These are phyloP conservation scores for Euglossa dilemma DNA, from an alignment of 1,140 invertebrate species.

Conservation along the genomic window DNA sequence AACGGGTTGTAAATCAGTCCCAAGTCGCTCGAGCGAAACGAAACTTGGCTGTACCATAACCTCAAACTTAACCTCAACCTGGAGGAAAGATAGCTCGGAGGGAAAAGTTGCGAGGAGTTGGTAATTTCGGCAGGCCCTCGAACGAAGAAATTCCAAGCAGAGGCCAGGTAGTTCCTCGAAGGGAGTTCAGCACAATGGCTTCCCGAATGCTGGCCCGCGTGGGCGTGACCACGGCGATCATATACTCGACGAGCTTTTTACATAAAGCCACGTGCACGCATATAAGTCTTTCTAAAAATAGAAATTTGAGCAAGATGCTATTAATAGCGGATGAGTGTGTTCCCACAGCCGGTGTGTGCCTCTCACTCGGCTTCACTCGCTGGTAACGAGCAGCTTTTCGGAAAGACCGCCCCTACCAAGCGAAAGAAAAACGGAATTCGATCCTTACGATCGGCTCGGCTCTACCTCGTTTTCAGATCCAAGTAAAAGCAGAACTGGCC, in stretches of 20 bases:
- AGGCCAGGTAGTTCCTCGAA: background rate
- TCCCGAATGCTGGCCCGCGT: conserved; percentile 6
- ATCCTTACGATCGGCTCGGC: background rate
- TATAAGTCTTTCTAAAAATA: conserved; percentile 64
- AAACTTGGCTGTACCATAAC: too few relatives aligned
- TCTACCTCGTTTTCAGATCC: background rate
- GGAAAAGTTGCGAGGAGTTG: too few relatives aligned
- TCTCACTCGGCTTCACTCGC: conserved; percentile 44
- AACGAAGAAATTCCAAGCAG: background rate
- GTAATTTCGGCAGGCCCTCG: background rate
- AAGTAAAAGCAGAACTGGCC: background rate
- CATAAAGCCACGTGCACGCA: conserved; percentile 56
- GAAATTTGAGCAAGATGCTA: conserved; percentile 69
- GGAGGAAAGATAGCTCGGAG: too few relatives aligned
- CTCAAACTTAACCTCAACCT: too few relatives aligned
- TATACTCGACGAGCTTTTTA: conserved; percentile 49
- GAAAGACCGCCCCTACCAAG: conserved; percentile 28
- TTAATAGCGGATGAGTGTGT: conserved; percentile 70
- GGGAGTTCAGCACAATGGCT: conserved; percentile 7
- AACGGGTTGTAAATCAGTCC: too few relatives aligned
- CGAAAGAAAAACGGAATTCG: conserved; percentile 45
- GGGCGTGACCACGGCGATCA: conserved; percentile 12
- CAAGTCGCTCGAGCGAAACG: too few relatives aligned
- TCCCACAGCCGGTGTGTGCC: conserved; percentile 31
- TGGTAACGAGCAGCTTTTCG: conserved; percentile 40